Percentiles rank a stretch among this genome's conserved stretches.
These are phyloP conservation scores for Chymomyza procnemis DNA, from an alignment of 2,888 invertebrate species.

Conservation along the genomic window DNA sequence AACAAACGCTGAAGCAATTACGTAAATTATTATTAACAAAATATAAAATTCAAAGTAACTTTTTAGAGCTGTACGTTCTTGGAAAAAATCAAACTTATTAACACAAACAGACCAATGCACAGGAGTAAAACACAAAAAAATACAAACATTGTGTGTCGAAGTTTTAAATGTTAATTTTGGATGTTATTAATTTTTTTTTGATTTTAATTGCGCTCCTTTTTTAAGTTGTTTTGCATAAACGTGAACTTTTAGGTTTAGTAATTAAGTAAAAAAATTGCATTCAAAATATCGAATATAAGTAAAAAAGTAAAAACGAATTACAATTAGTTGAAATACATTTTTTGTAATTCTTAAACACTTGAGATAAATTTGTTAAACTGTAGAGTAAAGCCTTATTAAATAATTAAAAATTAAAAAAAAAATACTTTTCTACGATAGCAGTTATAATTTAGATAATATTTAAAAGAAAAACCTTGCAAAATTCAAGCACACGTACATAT, in stretches of 20 bases:
- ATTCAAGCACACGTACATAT: slow-evolving; percentile 34
- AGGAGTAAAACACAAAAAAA: background rate
- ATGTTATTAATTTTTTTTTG: background rate
- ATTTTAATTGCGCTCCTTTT: background rate
- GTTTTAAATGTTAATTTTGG: background rate
- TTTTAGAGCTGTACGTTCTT: slow-evolving; percentile 19
- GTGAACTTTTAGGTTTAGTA: background rate
- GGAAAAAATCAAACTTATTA: slow-evolving; percentile 9
- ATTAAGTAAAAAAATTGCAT: background rate
- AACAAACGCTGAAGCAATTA: slow-evolving; percentile 31
- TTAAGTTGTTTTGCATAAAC: background rate
- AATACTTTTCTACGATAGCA: slow-evolving; percentile 62
- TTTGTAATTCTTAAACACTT: slow-evolving; percentile 26
- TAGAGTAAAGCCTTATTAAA: slow-evolving; percentile 65
- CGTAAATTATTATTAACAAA: background rate
- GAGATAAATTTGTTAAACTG: slow-evolving; percentile 38
- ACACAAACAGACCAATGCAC: slow-evolving; percentile 12
- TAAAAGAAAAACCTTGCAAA: slow-evolving; percentile 35
- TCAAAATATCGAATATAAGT: background rate
- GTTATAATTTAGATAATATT: slow-evolving; percentile 65
- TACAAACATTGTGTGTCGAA: slow-evolving; percentile 1
- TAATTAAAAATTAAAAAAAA: slow-evolving; percentile 61
- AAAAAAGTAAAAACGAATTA: slow-evolving; percentile 4
- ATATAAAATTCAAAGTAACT: slow-evolving; percentile 16
- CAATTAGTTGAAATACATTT: slow-evolving; percentile 25